phyloP scores from a whole-genome alignment of 2,888 invertebrate species.

The Pollenia labialis region DNA sequence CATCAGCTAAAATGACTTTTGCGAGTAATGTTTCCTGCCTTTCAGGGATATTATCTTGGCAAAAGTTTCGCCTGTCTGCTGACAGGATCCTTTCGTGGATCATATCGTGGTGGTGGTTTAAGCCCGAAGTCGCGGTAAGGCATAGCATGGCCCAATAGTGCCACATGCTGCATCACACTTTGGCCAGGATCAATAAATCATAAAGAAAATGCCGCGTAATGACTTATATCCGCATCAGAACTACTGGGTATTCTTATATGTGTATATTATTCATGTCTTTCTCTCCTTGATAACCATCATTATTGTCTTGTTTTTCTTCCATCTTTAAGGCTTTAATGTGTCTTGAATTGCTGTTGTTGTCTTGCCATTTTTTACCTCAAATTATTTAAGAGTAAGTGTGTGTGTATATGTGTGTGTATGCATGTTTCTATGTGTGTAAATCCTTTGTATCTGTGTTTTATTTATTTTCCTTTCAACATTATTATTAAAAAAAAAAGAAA shows the following conservation, averaged over 20 bases:
- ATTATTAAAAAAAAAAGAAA: not conserved
- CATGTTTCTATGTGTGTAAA: not conserved
- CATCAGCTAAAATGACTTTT: too few species aligned
- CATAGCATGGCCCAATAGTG: too few species aligned
- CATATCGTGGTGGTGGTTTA: too few species aligned
- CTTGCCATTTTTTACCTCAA: not conserved
- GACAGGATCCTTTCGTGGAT: too few species aligned
- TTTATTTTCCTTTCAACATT: constrained; percentile 25
- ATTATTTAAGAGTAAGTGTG: not conserved
- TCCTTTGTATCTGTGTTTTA: not conserved
- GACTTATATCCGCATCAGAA: too few species aligned
- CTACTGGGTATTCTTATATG: not conserved
- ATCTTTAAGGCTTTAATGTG: constrained; percentile 9
- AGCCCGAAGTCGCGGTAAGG: too few species aligned
- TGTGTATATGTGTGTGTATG: not conserved
- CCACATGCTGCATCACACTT: too few species aligned
- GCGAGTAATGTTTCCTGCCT: too few species aligned
- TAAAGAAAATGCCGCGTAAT: too few species aligned
- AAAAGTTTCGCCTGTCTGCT: too few species aligned
- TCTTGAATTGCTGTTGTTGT: constrained; percentile 9
- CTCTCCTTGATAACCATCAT: constrained; percentile 42
- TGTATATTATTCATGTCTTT: not conserved
- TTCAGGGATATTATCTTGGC: too few species aligned
- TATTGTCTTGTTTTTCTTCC: constrained; percentile 13
- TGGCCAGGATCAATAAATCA: too few species aligned